A percentile compares a stretch with the other conserved stretches of the same genome.
Conservation (phyloP, 2,113 vertebrate species). For the Camelus dromedarius region DNA sequence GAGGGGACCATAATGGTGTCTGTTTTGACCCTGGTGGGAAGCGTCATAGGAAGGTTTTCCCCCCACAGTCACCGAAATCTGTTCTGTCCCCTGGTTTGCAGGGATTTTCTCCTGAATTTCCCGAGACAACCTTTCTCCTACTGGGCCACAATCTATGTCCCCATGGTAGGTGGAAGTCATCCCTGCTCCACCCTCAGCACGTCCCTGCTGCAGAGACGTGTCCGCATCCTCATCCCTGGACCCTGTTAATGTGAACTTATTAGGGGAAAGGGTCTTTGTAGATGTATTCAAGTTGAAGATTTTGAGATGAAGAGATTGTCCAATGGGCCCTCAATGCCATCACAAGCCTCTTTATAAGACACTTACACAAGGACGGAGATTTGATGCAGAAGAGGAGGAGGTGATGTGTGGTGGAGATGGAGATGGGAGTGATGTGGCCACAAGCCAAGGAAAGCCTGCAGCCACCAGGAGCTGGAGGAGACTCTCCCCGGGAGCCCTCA, state of each 20-base stretch:
- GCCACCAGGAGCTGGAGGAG: neutral
- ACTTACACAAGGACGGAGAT: neutral
- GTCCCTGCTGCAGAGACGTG: neutral
- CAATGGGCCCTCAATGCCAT: neutral
- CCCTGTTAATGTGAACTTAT: neutral
- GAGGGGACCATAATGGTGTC: neutral
- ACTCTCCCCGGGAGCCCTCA: too few species aligned
- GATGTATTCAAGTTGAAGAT: neutral
- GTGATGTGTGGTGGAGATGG: neutral
- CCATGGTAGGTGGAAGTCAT: neutral
- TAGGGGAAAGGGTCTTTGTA: too few species aligned
- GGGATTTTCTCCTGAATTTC: neutral
- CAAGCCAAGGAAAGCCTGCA: neutral
- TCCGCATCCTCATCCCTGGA: neutral
- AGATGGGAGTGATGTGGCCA: neutral
- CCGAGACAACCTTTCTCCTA: neutral
- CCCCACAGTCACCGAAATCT: rapidly evolving
- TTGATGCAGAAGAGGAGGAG: neutral
- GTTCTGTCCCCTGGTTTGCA: neutral
- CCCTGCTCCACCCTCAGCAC: rapidly evolving
- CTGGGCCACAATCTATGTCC: neutral
- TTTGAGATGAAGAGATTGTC: neutral
- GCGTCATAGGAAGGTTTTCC: neutral
- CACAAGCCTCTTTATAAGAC: neutral
- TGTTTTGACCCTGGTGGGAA: neutral